These are phyloP conservation scores for Amphibalanus amphitrite DNA, from an alignment of 1,140 invertebrate species.

Conservation along the genomic window DNA sequence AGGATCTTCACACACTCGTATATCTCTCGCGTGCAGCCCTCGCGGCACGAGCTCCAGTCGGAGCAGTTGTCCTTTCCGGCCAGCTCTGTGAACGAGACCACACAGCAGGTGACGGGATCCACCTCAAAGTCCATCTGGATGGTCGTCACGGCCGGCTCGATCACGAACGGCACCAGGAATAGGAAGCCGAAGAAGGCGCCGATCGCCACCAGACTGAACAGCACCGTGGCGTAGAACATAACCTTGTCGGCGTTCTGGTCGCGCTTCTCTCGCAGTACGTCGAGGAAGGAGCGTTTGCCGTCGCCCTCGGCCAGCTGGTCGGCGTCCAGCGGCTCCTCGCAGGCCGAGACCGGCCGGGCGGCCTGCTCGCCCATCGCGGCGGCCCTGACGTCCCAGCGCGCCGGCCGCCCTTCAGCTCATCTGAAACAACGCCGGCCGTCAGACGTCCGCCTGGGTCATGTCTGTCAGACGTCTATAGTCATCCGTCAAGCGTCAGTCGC, in stretches of 20 bases:
- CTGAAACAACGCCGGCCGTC: too few species aligned
- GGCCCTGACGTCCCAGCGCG: conserved; percentile 62
- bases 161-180: conserved; percentile 75
- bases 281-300: neutral
- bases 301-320: neutral
- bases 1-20: conserved; percentile 45
- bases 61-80: conserved; percentile 61
- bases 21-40: conserved; percentile 56
- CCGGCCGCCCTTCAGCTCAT: too few species aligned
- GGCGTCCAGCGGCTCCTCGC: neutral
- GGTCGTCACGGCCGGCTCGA: conserved; percentile 71
- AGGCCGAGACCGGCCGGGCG: neutral
- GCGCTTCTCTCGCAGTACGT: neutral
- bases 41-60: conserved; percentile 69
- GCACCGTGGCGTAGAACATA: conserved; percentile 68
- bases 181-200: conserved; percentile 72
- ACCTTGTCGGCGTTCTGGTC: conserved; percentile 4
- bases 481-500: too few species aligned
- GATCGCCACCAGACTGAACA: conserved; percentile 73
- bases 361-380: conserved; percentile 63
- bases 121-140: conserved; percentile 68
- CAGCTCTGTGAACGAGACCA: conserved; percentile 53
- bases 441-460: too few species aligned
- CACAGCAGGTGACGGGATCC: conserved; percentile 61
- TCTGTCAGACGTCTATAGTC: too few species aligned